A percentile compares a stretch with the other conserved stretches of the same genome.
These are phyloP conservation scores for Hippocampus guttulatus DNA, from an alignment of 2,113 vertebrate species.

Conservation along the genomic window DNA sequence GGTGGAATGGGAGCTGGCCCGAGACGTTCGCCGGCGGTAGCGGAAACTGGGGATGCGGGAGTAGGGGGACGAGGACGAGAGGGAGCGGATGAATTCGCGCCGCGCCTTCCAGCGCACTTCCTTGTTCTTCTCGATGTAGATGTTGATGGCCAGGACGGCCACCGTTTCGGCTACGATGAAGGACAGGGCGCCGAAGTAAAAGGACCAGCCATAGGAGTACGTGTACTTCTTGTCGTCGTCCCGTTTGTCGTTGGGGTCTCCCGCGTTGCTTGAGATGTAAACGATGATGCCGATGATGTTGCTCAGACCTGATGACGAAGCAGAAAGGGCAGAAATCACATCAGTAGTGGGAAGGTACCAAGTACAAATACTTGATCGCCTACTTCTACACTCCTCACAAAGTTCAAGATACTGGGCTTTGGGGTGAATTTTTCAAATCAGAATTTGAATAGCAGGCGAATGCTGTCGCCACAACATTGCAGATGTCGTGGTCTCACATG, in stretches of 20 bases:
- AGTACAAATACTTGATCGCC: too few relatives aligned
- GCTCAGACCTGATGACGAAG: slow-evolving; percentile 80
- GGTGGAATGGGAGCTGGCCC: slow-evolving; percentile 87
- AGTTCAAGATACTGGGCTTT: too few relatives aligned
- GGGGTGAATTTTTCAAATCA: too few relatives aligned
- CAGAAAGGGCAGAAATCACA: not conserved
- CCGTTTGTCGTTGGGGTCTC: slow-evolving; percentile 90
- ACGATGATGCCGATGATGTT: slow-evolving; percentile 99
- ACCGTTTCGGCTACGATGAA: slow-evolving; percentile 96
- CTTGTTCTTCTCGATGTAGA: slow-evolving; percentile 97
- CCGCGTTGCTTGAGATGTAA: slow-evolving; percentile 98
- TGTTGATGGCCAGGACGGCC: slow-evolving; percentile 94
- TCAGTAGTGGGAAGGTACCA: not conserved
- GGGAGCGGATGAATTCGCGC: slow-evolving; percentile 86
- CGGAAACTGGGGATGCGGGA: slow-evolving; percentile 94
- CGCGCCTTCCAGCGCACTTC: slow-evolving; percentile 85
- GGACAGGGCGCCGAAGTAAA: slow-evolving; percentile 96
- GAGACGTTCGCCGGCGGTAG: slow-evolving; percentile 84
- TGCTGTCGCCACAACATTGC: too few relatives aligned
- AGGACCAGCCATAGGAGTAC: slow-evolving; percentile 97
- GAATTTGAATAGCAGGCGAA: too few relatives aligned
- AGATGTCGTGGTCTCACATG: too few relatives aligned
- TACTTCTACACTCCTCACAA: too few relatives aligned
- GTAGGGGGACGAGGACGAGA: slow-evolving; percentile 88
- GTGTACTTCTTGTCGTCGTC: slow-evolving; percentile 95